A percentile compares a stretch with the other conserved stretches of the same genome.
Evolutionary conservation across 1,140 invertebrate species (phyloP).

Genomic region (Drosophila sulfurigaster): DNA sequence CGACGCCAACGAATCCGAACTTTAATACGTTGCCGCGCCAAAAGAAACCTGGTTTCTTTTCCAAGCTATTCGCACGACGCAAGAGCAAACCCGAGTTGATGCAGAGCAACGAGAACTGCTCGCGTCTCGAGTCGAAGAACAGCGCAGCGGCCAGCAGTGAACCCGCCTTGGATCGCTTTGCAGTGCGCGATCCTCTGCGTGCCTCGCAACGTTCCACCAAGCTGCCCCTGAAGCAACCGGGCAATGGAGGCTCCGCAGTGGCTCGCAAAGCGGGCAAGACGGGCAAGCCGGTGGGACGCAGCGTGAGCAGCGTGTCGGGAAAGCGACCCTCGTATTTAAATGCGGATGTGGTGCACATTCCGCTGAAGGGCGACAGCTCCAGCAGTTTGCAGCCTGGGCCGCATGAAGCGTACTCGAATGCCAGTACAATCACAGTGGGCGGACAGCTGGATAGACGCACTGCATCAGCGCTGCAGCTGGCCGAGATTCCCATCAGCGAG

Average conservation of each 20-base stretch:
- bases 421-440: constrained; percentile 79
- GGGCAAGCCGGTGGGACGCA: constrained; percentile 86
- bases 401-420: constrained; percentile 73
- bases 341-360: constrained; percentile 87
- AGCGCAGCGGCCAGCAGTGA: constrained; percentile 61
- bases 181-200: constrained; percentile 67
- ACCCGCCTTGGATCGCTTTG: constrained; percentile 70
- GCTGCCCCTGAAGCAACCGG: constrained; percentile 52
- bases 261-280: constrained; percentile 47
- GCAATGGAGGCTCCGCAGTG: background rate
- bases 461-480: constrained; percentile 81
- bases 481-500: constrained; percentile 81
- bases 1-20: constrained; percentile 70
- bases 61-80: constrained; percentile 87
- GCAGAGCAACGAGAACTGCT: constrained; percentile 43
- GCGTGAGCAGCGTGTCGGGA: constrained; percentile 87
- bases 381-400: constrained; percentile 67
- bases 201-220: constrained; percentile 69
- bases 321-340: constrained; percentile 84
- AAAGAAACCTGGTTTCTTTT: constrained; percentile 88
- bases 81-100: constrained; percentile 85
- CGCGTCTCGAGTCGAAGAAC: constrained; percentile 45
- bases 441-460: constrained; percentile 77
- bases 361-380: constrained; percentile 86
- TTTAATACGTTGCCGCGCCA: constrained; percentile 86